Percentiles rank a stretch among this genome's conserved stretches.
These are phyloP conservation scores for Lumbricus terrestris DNA, from an alignment of 2,888 invertebrate genomes.

Conservation along the genomic window DNA sequence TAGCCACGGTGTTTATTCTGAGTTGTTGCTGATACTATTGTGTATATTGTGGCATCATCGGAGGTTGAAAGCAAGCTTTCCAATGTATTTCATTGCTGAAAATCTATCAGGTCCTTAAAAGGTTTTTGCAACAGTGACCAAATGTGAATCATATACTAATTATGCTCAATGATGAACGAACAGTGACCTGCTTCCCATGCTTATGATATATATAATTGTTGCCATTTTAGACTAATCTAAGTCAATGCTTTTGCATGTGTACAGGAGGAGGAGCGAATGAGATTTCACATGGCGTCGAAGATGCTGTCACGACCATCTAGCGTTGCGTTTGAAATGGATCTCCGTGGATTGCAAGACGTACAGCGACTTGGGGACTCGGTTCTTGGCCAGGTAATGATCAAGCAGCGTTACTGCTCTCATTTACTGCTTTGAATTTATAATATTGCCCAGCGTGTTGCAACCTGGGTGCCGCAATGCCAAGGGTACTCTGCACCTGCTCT, in stretches of 20 bases:
- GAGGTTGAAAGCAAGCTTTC: not conserved
- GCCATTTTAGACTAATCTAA: not conserved
- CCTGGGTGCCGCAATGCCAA: not conserved
- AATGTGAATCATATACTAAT: not conserved
- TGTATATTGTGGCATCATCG: not conserved
- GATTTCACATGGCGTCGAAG: constrained; percentile 40
- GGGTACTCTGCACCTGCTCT: too few relatives aligned
- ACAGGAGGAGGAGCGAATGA: constrained; percentile 51
- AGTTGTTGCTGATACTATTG: not conserved
- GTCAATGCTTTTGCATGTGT: not conserved
- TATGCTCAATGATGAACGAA: not conserved
- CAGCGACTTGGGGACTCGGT: constrained; percentile 51
- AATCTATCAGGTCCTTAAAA: not conserved
- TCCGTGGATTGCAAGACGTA: constrained; percentile 45
- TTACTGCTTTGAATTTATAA: not conserved
- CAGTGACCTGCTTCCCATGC: not conserved
- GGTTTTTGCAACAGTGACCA: not conserved
- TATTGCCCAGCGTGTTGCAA: not conserved
- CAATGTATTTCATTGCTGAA: not conserved
- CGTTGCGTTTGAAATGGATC: constrained; percentile 58
- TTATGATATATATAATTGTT: not conserved
- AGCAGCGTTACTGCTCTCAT: not conserved
- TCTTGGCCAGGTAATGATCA: constrained; percentile 59
- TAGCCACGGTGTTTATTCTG: not conserved
- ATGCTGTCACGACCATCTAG: constrained; percentile 56